Evolutionary conservation across 2,797 vertebrate genomes (phyloP), one percentile per base, ranked within the genome.

Genomic region (Myotis vivesi): DNA sequence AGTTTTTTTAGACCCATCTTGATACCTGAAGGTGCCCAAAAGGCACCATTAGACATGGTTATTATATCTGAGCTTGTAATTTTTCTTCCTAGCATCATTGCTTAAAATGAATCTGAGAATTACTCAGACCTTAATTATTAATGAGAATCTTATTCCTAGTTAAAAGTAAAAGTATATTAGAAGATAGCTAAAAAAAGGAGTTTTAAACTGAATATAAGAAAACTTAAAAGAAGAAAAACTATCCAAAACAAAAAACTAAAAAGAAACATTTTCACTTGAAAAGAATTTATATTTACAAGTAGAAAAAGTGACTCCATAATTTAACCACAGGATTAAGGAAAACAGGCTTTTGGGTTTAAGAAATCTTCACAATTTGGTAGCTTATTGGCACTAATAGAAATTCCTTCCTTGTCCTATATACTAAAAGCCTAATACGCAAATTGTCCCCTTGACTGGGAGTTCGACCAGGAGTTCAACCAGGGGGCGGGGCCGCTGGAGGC

Each of bases 11-110:
- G 55, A 68, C n/a, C n/a, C 22, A 69, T 79, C 23, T 66, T 82
- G 53, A 68, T 30, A 83, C 5, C 83, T 84, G n/a, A 68, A 23
- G 38, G 23, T 49, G 20, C 11, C 46, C 75, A 28, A 81, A 53
- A 86, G 81, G 86, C 8, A 57, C 20, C 28, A 51, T 30, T 59
- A 22, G 11, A 46, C n/a, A 92, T 73, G 4, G 36, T 85, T 76
- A 76, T 64, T 79, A 94, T 72, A 87, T 73, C 36, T 83, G 49
- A 87, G 49, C 4, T 73, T 76, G 38, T 91, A 38, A 36, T 91
- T 94, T 92, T 96, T 82, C 81, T 89, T 38, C 49, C 85, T 82
- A 83, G 64, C 25, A 94, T 71, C 53, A 86, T 1, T 93, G 55
- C 22, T 51, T 87, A 75, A 87, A 91, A 62, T 59, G 28, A 85